Conservation (phyloP, 1,140 invertebrate species). For the Drosophila biarmipes region DNA sequence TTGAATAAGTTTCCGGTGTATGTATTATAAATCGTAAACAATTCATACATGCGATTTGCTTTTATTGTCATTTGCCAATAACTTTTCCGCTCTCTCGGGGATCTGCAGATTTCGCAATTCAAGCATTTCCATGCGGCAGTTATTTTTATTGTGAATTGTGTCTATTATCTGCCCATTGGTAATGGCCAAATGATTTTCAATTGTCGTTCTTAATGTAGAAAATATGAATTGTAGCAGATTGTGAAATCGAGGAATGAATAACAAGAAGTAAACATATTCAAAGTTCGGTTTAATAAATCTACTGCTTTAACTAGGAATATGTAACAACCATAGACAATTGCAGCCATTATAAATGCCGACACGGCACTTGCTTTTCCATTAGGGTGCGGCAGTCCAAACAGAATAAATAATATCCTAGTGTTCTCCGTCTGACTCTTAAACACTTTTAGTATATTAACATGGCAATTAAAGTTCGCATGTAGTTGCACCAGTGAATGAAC, state of each 20-base stretch:
- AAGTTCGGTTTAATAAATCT: too few relatives aligned
- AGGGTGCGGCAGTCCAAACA: not conserved
- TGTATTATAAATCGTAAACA: not conserved
- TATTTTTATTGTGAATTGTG: conserved; percentile 7
- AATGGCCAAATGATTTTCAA: not conserved
- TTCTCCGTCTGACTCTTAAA: not conserved
- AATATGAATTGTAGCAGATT: not conserved
- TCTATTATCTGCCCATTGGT: not conserved
- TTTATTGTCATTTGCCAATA: not conserved
- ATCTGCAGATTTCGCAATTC: conserved; percentile 1
- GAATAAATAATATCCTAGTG: not conserved
- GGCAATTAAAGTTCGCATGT: not conserved
- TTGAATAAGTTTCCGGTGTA: not conserved
- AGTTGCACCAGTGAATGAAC: not conserved
- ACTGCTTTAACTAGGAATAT: not conserved
- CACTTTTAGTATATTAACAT: not conserved
- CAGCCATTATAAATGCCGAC: not conserved
- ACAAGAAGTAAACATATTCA: too few relatives aligned
- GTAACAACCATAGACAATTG: not conserved
- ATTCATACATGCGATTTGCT: not conserved
- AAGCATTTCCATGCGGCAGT: conserved; percentile 5
- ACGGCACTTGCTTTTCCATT: not conserved
- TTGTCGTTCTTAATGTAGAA: not conserved
- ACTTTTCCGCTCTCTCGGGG: not conserved
- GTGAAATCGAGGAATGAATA: not conserved